Percentiles rank a stretch among this genome's conserved stretches.
These are phyloP conservation scores for Pterocles burchelli DNA, from an alignment of 2,113 vertebrate species.

Conservation along the genomic window DNA sequence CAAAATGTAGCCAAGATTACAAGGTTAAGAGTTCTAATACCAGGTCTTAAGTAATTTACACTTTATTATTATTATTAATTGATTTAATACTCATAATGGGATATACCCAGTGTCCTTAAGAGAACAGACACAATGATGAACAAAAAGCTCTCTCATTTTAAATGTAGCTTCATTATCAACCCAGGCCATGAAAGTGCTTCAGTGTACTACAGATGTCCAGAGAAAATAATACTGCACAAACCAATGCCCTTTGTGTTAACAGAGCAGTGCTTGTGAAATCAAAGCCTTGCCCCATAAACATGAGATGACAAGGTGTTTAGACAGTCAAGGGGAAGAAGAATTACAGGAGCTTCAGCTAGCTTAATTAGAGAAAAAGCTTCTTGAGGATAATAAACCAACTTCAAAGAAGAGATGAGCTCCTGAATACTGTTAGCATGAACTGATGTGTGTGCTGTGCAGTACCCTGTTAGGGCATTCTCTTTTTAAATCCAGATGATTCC, in stretches of 20 bases:
- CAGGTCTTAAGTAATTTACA: neutral
- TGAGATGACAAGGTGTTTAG: neutral
- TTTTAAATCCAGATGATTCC: constrained; percentile 40
- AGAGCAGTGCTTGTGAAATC: neutral
- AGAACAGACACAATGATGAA: neutral
- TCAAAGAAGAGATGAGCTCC: neutral
- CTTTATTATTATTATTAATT: neutral
- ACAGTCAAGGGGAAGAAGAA: neutral
- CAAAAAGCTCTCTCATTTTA: neutral
- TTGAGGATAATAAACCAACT: neutral
- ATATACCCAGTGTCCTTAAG: neutral
- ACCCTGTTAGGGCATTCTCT: constrained; percentile 11
- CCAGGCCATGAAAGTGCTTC: neutral
- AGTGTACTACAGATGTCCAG: neutral
- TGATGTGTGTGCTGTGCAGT: neutral
- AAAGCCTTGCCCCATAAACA: neutral
- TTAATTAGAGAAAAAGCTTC: constrained; percentile 25
- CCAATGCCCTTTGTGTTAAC: neutral
- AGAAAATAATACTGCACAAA: neutral
- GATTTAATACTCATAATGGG: neutral
- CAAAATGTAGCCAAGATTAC: neutral
- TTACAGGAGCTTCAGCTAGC: neutral
- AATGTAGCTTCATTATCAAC: neutral
- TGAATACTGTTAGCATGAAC: constrained; percentile 16
- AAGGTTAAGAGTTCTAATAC: neutral